Evolutionary conservation across 2,113 vertebrate genomes (phyloP), one percentile per base, ranked within the genome.

Genomic region (Clupea harengus): DNA sequence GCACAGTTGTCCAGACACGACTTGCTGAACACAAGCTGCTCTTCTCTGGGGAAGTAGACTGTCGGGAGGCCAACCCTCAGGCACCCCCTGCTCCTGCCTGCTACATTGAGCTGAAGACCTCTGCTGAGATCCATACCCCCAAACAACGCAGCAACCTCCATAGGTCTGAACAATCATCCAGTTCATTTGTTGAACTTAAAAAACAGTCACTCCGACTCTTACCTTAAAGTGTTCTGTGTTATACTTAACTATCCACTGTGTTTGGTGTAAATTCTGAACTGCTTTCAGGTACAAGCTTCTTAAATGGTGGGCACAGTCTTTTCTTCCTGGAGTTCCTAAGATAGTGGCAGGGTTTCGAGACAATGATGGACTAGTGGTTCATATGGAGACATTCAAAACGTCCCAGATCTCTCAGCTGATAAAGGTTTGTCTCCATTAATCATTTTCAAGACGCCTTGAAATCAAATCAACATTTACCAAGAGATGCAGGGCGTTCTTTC

Each of bases 271-370:
- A 49, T 60, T 84, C 83, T 67, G 7, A 52, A 67, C n/a, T 45
- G 81, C 17, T 44, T 85, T 17, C 81, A 98, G 97, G 91, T 96
- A 96, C 89, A 98, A 98, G 87, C 93, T 98, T 20, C 93, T 98
- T 44, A 98, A 98, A 82, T 98, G 97, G 97, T 98, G 97, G 97
- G 96, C 97, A 3, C 97, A 98, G 94, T 98, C 97, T 0, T 98
- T 98, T 87, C 95, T 98, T 45, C 96, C 94, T 0, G 97, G 97
- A 1, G 96, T 98, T 82, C 97, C 97, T 0, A 94, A 93, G 6
- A 94, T 98, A 0, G 92, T 97, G 0, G 96, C 96, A 6, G 97
- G 97, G 22, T 98, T 98, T 90, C 95, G 96, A 72, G 95, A 96
- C 90, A 93, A 95, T 0, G 94, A 96, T 1, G 97, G 97, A 52